phyloP scores from a whole-genome alignment of 2,888 invertebrate species.

The Drosophila stalkeri region DNA sequence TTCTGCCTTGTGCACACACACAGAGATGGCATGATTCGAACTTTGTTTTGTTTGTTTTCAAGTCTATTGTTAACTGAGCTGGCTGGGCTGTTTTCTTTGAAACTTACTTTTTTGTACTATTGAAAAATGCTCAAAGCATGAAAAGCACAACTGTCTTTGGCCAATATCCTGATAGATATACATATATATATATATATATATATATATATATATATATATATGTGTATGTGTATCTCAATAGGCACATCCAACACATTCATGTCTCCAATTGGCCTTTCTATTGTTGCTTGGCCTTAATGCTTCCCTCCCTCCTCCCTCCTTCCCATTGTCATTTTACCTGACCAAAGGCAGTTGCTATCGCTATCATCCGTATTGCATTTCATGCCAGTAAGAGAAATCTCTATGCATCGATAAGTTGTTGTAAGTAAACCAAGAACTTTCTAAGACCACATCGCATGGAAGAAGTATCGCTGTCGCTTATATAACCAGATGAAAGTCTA shows the following conservation, averaged over 20 bases:
- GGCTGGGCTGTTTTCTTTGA: neutral
- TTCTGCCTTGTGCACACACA: neutral
- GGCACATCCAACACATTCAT: neutral
- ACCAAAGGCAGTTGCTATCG: neutral
- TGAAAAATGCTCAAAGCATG: conserved; percentile 45
- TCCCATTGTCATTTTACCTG: conserved; percentile 1
- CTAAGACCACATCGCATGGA: neutral
- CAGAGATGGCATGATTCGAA: neutral
- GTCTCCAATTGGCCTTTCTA: conserved; percentile 19
- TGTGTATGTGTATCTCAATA: neutral
- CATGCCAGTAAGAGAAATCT: neutral
- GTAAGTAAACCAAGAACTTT: neutral
- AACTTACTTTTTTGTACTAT: conserved; percentile 30
- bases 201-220: neutral
- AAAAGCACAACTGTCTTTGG: conserved; percentile 35
- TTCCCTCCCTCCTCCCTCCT: neutral
- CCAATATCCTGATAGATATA: conserved; percentile 40
- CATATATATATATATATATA: neutral
- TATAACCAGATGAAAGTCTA: conserved; percentile 1
- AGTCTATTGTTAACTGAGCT: conserved; percentile 37
- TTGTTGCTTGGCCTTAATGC: conserved; percentile 2
- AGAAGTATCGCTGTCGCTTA: neutral
- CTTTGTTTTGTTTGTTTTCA: neutral
- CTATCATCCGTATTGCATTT: neutral
- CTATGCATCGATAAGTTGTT: neutral